Evolutionary conservation across 2,888 invertebrate species (phyloP).

Genomic region (Sycophila texana): DNA sequence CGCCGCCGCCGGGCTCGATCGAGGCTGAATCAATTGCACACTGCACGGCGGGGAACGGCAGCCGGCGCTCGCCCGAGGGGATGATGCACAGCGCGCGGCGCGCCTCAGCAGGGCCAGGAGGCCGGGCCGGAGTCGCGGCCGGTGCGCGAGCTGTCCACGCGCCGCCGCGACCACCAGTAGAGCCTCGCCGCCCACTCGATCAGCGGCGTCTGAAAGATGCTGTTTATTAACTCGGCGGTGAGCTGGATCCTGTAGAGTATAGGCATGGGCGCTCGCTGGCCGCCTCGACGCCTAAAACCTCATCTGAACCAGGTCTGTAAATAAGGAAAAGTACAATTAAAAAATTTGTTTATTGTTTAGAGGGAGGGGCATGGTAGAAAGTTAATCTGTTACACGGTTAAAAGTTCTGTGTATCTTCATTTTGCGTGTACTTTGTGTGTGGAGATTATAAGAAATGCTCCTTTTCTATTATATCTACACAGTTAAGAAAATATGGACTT

Average conservation of each 20-base stretch:
- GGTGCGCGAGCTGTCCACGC: slow-evolving; percentile 24
- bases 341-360: too few species aligned
- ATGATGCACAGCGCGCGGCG: background rate
- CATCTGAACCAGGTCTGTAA: slow-evolving; percentile 60
- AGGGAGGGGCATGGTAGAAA: too few species aligned
- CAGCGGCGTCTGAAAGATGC: slow-evolving; percentile 65
- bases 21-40: background rate
- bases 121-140: background rate
- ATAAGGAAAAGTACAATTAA: background rate
- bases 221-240: slow-evolving; percentile 64
- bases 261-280: slow-evolving; percentile 61
- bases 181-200: slow-evolving; percentile 66
- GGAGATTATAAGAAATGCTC: too few species aligned
- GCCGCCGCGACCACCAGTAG: slow-evolving; percentile 66
- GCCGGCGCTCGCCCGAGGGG: background rate
- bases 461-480: too few species aligned
- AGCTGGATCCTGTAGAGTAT: slow-evolving; percentile 66
- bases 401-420: too few species aligned
- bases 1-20: background rate
- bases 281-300: slow-evolving; percentile 60
- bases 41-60: slow-evolving; percentile 2
- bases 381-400: too few species aligned
- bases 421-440: too few species aligned
- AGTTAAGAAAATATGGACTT: too few species aligned
- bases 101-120: background rate